A percentile compares a stretch with the other conserved stretches of the same genome.
Evolutionary conservation across 2,113 vertebrate genomes (phyloP).

Genomic region (Pampusana beccarii): DNA sequence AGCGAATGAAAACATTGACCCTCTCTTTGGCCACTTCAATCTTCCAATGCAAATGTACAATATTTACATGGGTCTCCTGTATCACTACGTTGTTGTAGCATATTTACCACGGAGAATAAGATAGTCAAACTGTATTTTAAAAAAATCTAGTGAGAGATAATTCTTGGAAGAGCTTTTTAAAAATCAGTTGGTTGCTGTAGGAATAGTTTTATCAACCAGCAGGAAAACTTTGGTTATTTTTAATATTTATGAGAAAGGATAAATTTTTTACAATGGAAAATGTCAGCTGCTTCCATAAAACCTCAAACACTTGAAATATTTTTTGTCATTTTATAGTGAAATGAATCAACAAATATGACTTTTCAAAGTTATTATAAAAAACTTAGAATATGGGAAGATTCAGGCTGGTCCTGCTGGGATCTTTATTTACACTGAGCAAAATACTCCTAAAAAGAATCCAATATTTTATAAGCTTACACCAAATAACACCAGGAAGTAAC

Average conservation of each 20-base stretch:
- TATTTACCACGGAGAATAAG: not conserved
- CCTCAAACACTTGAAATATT: not conserved
- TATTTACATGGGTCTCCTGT: not conserved
- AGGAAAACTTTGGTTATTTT: not conserved
- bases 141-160: not conserved
- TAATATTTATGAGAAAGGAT: slow-evolving; percentile 15
- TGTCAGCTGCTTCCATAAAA: not conserved
- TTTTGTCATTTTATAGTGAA: not conserved
- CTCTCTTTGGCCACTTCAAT: not conserved
- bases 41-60: not conserved
- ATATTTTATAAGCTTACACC: not conserved
- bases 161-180: not conserved
- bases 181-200: not conserved
- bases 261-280: not conserved
- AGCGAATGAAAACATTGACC: not conserved
- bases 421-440: not conserved
- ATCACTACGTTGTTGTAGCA: rapidly evolving
- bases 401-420: not conserved
- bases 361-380: not conserved
- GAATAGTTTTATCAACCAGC: not conserved
- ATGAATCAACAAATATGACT: not conserved
- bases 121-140: not conserved
- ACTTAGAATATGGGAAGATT: not conserved
- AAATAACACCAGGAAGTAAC: not conserved
- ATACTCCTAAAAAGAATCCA: not conserved